Conservation (phyloP, 37 sponge, comb jelly and placozoan genomes). For the Hormiphora californensis region DNA sequence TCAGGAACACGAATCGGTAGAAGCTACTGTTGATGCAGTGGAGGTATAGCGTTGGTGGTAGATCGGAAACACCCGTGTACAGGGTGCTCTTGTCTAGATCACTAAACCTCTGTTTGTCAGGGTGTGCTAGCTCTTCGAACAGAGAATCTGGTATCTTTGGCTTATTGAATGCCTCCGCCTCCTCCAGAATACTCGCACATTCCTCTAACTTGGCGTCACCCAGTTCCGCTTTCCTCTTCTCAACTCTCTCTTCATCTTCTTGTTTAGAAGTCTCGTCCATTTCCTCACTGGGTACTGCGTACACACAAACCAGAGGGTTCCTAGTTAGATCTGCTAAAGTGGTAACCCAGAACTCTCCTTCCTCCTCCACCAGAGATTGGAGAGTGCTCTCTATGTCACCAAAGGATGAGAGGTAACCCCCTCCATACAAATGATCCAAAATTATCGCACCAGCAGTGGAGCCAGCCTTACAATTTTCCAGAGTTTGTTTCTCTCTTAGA, state of each 20-base stretch:
- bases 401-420: no score
- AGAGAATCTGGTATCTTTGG: neutral
- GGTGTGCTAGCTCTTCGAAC: neutral
- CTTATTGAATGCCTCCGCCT: conserved; percentile 69
- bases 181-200: conserved; percentile 57
- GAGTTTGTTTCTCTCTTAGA: neutral
- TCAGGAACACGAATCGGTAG: neutral
- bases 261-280: conserved; percentile 59
- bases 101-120: neutral
- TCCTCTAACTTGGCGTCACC: conserved; percentile 69
- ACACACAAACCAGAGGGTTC: conserved; percentile 52
- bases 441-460: neutral
- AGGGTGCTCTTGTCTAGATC: neutral
- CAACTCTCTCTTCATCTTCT: conserved; percentile 70
- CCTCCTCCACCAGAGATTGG: neutral
- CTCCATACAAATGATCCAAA: conserved; percentile 8
- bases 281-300: conserved; percentile 72
- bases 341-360: neutral
- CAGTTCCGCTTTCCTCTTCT: conserved; percentile 56
- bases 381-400: neutral
- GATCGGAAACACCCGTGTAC: neutral
- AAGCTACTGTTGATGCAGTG: neutral
- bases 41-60: neutral
- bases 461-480: neutral
- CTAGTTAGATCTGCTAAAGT: neutral